These are phyloP conservation scores for Nezara viridula DNA, from an alignment of 2,888 invertebrate genomes.

Conservation along the genomic window DNA sequence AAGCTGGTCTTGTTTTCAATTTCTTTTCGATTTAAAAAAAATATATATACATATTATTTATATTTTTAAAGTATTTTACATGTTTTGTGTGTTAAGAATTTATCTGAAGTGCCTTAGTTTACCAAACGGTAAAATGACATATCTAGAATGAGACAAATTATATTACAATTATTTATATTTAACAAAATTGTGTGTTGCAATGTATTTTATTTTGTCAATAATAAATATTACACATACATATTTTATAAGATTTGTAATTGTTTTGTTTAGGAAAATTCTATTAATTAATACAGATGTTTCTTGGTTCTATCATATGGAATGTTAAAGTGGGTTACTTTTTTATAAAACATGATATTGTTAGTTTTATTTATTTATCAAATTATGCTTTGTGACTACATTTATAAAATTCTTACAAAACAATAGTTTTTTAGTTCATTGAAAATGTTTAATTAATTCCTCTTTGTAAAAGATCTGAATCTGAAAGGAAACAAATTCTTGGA, in stretches of 20 bases:
- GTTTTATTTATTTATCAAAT: neutral
- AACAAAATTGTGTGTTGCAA: neutral
- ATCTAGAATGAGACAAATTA: neutral
- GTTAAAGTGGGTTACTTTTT: neutral
- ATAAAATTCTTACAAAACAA: no score
- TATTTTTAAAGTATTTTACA: neutral
- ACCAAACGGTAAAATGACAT: neutral
- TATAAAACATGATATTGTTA: neutral
- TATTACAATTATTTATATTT: neutral
- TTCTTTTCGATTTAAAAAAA: neutral
- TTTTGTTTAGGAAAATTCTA: no score
- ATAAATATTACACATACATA: no score
- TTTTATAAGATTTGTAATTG: no score
- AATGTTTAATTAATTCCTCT: neutral
- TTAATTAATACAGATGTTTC: neutral
- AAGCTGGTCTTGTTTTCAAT: neutral
- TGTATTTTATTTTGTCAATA: no score
- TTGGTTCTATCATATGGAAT: neutral
- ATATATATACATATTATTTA: neutral
- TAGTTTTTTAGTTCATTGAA: neutral
- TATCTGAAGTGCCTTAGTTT: conserved; percentile 31
- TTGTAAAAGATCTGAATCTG: neutral
- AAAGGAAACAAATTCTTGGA: no score
- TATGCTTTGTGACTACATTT: no score
- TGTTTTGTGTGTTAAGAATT: neutral